These are phyloP conservation scores for Drosophila kikkawai DNA, from an alignment of 1,140 invertebrate species.

Conservation along the genomic window DNA sequence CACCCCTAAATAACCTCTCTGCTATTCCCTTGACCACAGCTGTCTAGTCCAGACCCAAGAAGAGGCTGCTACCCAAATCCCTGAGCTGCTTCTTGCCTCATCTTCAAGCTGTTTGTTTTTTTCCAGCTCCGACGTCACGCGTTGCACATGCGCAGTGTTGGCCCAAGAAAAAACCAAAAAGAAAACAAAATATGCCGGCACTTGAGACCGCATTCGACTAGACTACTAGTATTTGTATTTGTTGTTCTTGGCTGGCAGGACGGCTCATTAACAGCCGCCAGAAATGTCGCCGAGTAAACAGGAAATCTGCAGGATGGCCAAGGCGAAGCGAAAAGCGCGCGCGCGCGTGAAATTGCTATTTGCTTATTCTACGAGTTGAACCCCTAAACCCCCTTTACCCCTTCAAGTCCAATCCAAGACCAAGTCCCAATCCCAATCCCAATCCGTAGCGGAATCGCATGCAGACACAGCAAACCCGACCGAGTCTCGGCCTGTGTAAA, in stretches of 20 bases:
- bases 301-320: slow-evolving; percentile 66
- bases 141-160: slow-evolving; percentile 71
- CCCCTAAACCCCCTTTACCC: background rate
- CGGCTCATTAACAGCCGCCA: slow-evolving; percentile 62
- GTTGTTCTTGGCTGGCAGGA: slow-evolving; percentile 27
- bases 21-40: slow-evolving; percentile 3
- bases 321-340: slow-evolving; percentile 53
- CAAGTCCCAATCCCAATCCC: background rate
- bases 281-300: slow-evolving; percentile 65
- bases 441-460: slow-evolving; percentile 4
- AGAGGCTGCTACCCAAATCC: slow-evolving; percentile 3
- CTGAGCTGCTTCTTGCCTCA: background rate
- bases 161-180: slow-evolving; percentile 19
- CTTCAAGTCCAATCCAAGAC: background rate
- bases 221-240: slow-evolving; percentile 33
- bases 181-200: slow-evolving; percentile 3
- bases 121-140: slow-evolving; percentile 50
- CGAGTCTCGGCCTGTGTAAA: slow-evolving; percentile 41
- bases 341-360: slow-evolving; percentile 64
- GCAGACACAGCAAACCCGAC: slow-evolving; percentile 51
- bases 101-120: slow-evolving; percentile 58
- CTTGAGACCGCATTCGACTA: slow-evolving; percentile 23
- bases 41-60: slow-evolving; percentile 7
- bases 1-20: background rate
- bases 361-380: slow-evolving; percentile 35